Base-by-base conservation (phyloP, 2,797 vertebrate genomes). In the Schizopygopsis pylzovi region DNA sequence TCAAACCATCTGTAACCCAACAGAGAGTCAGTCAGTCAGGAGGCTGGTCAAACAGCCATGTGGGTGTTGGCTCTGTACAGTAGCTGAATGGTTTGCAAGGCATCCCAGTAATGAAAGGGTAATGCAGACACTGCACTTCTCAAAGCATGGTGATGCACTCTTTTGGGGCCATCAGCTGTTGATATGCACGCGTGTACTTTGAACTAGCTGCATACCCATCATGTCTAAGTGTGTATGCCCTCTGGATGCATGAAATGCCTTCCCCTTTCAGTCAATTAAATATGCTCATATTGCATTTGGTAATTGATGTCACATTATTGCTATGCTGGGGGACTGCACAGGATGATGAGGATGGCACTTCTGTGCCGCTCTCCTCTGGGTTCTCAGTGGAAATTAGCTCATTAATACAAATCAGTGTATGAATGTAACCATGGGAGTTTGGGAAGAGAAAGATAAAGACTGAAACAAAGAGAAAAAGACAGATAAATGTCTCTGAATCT, bases 61-160 rank as follows among this genome's bases (percentile, higher is more conserved):
- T 59, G 37, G 37, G 49, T 73, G 56, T 85, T 72, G 20, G 18
- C 25, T 47, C 13, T 85, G 33, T 80, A 43, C 68, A 81, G 56
- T 63, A 22, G 54, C 45, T 47, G 22, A 77, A 67, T 33, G 33
- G 33, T 84, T 78, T 65, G 33, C 15, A 45, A 78, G 63, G 45
- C 84, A 85, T 85, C 43, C 56, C 68, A 73, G 54, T 73, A 49
- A 85, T 81, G 78, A 56, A 71, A 59, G 61, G n/a, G 33, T 43
- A 77, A 87, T 71, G 84, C 83, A 89, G 89, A 90, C 88, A 85
- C 85, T 89, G 85, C 89, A 88, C 85, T 78, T 84, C 91, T 94
- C 93, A 92, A 92, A 94, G 93, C 92, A 87, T 88, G 82, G 63
- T 92, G 89, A 92, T 89, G 91, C 91, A 91, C 92, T 92, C 84